Base-by-base conservation (phyloP, 2,113 vertebrate genomes). In the Phrynosoma platyrhinos region DNA sequence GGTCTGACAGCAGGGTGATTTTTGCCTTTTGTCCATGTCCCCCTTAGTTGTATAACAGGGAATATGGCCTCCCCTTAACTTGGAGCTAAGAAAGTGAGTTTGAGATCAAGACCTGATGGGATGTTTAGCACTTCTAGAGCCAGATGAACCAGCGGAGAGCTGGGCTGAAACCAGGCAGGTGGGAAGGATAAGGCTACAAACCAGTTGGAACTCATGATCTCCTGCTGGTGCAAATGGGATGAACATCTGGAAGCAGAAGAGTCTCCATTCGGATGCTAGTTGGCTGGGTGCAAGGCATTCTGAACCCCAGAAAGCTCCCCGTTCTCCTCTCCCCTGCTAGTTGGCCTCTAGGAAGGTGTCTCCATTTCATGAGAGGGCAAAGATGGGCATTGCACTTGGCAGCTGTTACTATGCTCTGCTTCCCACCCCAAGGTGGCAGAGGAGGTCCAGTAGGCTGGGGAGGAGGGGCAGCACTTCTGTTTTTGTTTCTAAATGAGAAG, bases 221-320 rank as follows among this genome's bases (percentile, higher is more conserved):
- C 87, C 81, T 88, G 87, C 87, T 88, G 87, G 87, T 88, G 87
- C 81, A 83, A 88, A 83, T 69, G 72, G 23, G 62, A 88, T 78
- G 81, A 83, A 72, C 62, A 83, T 47, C 21, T 5, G 25, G 62
- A 88, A 83, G 87, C 81, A 40, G 62, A 14, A 78, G n/a, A 23
- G 47, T 69, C 47, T 88, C n/a, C 81, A 27, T 36, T 78, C 16
- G 9, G 80, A 77, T 20, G 62, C 62, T 72, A 78, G 72, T 68
- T 27, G 40, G 71, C 23, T 68, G n/a, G 30, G 30, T 52, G 25
- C 87, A 58, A 88, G 71, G 87, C 74, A 55, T 53, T 78, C 64
- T 68, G 80, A 78, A 55, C 74, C 47, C 18, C 79, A n/a, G 53
- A 68, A 87, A 82, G 53, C 86, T 30, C 79, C 53, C 52, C 62